Base-by-base conservation (phyloP, 1,140 invertebrate species). In the Cydia pomonella region DNA sequence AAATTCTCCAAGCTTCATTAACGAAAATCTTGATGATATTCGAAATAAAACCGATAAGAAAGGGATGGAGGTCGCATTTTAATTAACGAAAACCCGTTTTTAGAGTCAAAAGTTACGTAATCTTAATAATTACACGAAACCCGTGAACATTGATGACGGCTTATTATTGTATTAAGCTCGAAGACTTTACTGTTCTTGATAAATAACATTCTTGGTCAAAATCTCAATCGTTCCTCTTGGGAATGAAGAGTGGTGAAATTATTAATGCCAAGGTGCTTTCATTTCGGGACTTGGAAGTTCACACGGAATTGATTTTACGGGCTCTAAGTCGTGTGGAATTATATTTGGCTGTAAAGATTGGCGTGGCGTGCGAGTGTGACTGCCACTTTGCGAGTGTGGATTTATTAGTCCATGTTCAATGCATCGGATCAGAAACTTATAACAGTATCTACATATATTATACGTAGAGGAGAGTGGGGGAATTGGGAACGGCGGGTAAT, bases 251-350 rank as follows among this genome's bases (percentile, higher is more conserved):
- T 33, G 12, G 16, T 27, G 16, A 29, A 2, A 18, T 27, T 50
- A 13, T 73, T 47, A 73, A 73, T 3, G 23, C 23, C 27, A 21
- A 47, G 73, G 50, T 76, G 10, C 50, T 69, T 71, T 76, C 47
- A 72, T 64, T 75, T 76, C 53, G 62, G n/a, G 73, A 73, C 59
- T 73, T 47, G 63, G 29, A 62, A 66, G 53, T 80, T 82, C 73
- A 79, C 76, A 63, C 72, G 71, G 41, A 59, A n/a, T 84, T 84
- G 78, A 84, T 75, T 82, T 82, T 84, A 84, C 80, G 50, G 71
- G 29, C 53, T 62, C 69, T 62, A 13, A 75, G 66, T 76, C 77
- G 78, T 27, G 75, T 75, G 47, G 74, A 44, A 74, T 79, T 73
- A 72, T 77, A 77, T 38, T 18, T 41, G 47, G 74, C 75, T 25